These are phyloP conservation scores for Aphaenogaster rudis DNA, from an alignment of 1,140 invertebrate species.

Conservation along the genomic window DNA sequence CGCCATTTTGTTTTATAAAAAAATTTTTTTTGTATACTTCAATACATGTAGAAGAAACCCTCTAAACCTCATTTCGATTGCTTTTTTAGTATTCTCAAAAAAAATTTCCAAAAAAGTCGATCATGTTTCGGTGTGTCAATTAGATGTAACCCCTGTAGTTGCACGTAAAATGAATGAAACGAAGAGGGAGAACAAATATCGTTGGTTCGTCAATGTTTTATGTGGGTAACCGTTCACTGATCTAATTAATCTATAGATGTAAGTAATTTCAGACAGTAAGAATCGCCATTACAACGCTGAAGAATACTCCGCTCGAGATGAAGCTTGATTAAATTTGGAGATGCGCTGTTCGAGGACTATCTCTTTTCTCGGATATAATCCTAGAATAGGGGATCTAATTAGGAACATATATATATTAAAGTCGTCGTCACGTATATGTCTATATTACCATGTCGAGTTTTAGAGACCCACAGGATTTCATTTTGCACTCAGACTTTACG, in stretches of 20 bases:
- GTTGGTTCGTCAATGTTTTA: background rate
- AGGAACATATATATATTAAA: conserved; percentile 42
- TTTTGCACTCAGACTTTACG: conserved; percentile 22
- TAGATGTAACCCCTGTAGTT: too few relatives aligned
- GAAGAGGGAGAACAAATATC: background rate
- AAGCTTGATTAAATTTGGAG: conserved; percentile 45
- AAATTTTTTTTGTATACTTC: too few relatives aligned
- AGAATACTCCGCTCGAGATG: background rate
- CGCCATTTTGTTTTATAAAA: too few relatives aligned
- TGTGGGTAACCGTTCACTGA: too few relatives aligned
- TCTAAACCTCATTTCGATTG: too few relatives aligned
- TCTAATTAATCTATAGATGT: conserved; percentile 10
- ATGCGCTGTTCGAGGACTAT: background rate
- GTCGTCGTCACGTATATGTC: conserved; percentile 11
- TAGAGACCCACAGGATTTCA: conserved; percentile 20
- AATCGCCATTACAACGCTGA: conserved; percentile 19
- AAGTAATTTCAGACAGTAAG: conserved; percentile 18
- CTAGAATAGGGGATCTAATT: conserved; percentile 51
- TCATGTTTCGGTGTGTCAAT: too few relatives aligned
- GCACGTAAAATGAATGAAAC: background rate
- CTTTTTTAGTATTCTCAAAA: too few relatives aligned
- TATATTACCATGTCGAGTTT: conserved; percentile 15
- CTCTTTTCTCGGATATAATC: background rate
- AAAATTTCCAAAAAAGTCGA: too few relatives aligned
- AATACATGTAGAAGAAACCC: too few relatives aligned